A percentile compares a stretch with the other conserved stretches of the same genome.
Evolutionary conservation across 2,888 invertebrate species (phyloP).

Genomic region (Glaucopsyche alexis): DNA sequence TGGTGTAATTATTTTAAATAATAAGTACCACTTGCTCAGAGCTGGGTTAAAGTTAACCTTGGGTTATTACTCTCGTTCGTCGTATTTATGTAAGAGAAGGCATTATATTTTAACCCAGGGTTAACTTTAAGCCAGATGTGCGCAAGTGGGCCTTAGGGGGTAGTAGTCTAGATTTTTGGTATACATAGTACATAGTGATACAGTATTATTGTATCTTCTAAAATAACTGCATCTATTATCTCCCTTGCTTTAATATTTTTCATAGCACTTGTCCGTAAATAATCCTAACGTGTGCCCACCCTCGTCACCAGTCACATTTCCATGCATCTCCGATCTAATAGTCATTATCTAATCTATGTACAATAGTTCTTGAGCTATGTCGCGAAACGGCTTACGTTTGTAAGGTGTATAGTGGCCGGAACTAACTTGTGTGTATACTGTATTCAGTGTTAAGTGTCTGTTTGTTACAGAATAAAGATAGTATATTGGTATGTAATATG

Average conservation of each 20-base stretch:
- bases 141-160: no score
- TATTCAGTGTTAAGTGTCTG: not conserved
- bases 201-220: not conserved
- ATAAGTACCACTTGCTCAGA: no score
- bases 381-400: conserved; percentile 7
- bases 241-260: not conserved
- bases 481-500: conserved; percentile 10
- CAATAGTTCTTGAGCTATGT: conserved; percentile 43
- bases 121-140: no score
- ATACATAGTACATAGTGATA: not conserved
- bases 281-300: not conserved
- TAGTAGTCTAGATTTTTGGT: no score
- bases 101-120: no score
- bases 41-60: no score
- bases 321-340: conserved; percentile 55
- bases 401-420: conserved; percentile 15
- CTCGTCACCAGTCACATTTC: conserved; percentile 37
- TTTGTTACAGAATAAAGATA: not conserved
- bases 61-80: no score
- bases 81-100: no score
- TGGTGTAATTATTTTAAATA: no score
- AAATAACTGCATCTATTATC: no score
- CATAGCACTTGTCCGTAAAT: not conserved
- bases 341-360: conserved; percentile 63
- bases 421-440: not conserved